phyloP scores from a whole-genome alignment of 1,140 invertebrate genomes.

The Paracyclopina nana region DNA sequence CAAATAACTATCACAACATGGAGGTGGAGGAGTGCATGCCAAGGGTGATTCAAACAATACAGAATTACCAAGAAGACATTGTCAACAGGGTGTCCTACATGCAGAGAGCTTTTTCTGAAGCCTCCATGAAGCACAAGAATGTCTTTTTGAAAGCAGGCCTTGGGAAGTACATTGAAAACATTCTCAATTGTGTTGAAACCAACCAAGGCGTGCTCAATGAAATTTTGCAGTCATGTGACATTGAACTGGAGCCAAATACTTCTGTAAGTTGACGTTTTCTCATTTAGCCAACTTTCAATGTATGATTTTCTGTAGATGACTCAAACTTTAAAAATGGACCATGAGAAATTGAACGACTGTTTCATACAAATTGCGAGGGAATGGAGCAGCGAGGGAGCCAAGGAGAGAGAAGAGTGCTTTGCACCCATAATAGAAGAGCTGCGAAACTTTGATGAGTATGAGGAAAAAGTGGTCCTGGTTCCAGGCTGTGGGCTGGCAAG shows the following conservation, averaged over 20 bases:
- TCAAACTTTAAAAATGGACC: too few species aligned
- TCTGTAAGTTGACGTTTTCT: too few species aligned
- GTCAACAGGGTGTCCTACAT: not conserved
- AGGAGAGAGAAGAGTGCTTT: not conserved
- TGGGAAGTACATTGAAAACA: not conserved
- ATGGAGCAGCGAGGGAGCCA: not conserved
- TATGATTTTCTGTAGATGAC: too few species aligned
- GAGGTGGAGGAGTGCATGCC: not conserved
- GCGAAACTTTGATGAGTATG: not conserved
- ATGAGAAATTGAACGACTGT: not conserved
- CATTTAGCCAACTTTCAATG: too few species aligned
- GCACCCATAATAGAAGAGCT: not conserved
- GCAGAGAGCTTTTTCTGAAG: not conserved
- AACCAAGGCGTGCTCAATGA: not conserved
- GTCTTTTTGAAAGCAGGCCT: not conserved
- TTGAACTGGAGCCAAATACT: not conserved
- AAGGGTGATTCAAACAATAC: not conserved
- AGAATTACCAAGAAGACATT: not conserved
- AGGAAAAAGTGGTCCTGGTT: not conserved
- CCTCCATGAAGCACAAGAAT: not conserved
- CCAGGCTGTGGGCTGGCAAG: not conserved
- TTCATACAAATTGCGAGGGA: not conserved
- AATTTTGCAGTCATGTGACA: not conserved
- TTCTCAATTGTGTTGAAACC: not conserved
- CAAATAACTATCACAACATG: not conserved